Base-by-base conservation (phyloP, 2,888 invertebrate species). In the Scrobipalpa costella region DNA sequence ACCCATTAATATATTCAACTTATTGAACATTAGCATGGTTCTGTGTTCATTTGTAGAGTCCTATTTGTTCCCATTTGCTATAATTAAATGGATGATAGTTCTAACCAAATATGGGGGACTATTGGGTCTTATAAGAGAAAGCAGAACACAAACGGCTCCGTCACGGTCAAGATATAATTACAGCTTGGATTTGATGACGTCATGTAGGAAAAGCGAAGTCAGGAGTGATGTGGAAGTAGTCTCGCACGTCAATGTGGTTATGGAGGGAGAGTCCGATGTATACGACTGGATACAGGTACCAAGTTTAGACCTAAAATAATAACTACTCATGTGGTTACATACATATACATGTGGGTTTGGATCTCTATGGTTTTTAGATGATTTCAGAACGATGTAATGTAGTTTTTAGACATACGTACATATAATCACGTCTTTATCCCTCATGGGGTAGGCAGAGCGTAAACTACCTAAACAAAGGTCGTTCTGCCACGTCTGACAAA, bases 1-100 rank as follows among this genome's bases (percentile, higher is more conserved):
- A 9, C 33, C 44, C 13, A 33, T 7, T 40, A 55, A 62, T 47
- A 27, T 33, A 6, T 66, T 69, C 49, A 69, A 71, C 6, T 57
- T 77, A 55, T 27, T 79, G 3, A 80, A 81, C 59, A 67, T 79
- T 9, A 71, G 79, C 5, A 74, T 85, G 15, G 70, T 82, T 33
- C 33, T 83, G 7, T 72, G 83, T 49, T 75, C 80, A 11, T 77
- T 83, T 55, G 68, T 85, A 2, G 85, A 85, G 67, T 76, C 80
- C 0, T 83, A 83, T 64, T 67, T 83, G 63, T 79, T 79, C 40
- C 82, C 82, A 2, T 75, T 83, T 57, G 73, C 78, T 7, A 64
- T 86, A 33, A 68, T 85, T 34, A 84, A 83, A 69, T 84, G 83
- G 80, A 75, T 86, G 64, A 68, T 84, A 27, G 67, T 84, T 2